These are phyloP conservation scores for Lasioglossum vierecki DNA, from an alignment of 2,888 invertebrate genomes.

Conservation along the genomic window DNA sequence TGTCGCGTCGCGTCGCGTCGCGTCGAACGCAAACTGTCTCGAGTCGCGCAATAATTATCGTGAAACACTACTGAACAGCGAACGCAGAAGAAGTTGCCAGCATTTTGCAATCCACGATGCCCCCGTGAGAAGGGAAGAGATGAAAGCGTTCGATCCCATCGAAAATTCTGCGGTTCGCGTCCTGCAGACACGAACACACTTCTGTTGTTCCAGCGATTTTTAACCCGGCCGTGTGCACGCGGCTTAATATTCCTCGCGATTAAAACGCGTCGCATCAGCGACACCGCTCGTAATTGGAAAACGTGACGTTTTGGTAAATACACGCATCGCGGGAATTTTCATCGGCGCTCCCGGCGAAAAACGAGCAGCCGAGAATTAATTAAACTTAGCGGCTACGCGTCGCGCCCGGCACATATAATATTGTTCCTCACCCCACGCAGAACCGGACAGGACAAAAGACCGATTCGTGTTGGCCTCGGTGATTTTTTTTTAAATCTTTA, in stretches of 20 bases:
- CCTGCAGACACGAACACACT: not conserved
- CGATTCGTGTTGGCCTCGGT: not conserved
- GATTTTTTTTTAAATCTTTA: constrained; percentile 32
- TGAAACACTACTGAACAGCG: too few species aligned
- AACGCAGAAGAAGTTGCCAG: too few species aligned
- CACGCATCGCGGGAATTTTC: constrained; percentile 30
- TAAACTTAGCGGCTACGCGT: constrained; percentile 17
- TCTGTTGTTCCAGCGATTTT: constrained; percentile 16
- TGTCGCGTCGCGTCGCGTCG: too few species aligned
- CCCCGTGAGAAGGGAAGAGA: too few species aligned
- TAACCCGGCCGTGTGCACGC: not conserved
- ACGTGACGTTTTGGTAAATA: constrained; percentile 50
- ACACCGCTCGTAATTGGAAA: constrained; percentile 49
- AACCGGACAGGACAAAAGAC: constrained; percentile 1
- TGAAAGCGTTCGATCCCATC: not conserved
- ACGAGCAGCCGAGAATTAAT: constrained; percentile 39
- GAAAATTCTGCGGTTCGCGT: not conserved
- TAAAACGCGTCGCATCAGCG: constrained; percentile 47
- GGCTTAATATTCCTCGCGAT: constrained; percentile 47
- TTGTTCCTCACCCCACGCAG: not conserved
- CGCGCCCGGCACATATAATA: not conserved
- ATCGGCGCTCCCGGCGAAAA: constrained; percentile 24
- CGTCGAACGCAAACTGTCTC: not conserved
- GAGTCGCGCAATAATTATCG: not conserved
- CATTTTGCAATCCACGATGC: too few species aligned